These are phyloP conservation scores for Periophthalmus magnuspinnatus DNA, from an alignment of 2,797 vertebrate genomes.

Conservation along the genomic window DNA sequence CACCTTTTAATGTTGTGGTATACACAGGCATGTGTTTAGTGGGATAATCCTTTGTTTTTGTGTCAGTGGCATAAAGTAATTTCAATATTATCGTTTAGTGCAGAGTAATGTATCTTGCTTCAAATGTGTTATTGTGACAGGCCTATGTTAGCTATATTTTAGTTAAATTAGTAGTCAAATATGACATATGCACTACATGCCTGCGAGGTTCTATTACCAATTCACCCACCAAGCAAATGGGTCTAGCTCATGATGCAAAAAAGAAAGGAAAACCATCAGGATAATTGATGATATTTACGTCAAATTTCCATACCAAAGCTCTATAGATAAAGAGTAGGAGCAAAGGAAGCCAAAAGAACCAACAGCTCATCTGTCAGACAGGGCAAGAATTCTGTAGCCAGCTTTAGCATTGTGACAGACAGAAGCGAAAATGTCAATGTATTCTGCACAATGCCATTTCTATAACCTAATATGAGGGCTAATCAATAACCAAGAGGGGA, in stretches of 20 bases:
- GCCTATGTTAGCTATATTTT: no score
- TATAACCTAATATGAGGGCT: conserved; percentile 2
- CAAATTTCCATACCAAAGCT: conserved; percentile 3
- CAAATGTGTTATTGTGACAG: no score
- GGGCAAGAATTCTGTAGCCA: not conserved
- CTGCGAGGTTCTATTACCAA: not conserved
- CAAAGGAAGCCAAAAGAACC: not conserved
- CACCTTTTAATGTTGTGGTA: no score
- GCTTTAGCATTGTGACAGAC: not conserved
- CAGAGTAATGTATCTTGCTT: no score
- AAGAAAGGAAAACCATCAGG: not conserved
- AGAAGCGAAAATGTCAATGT: conserved; percentile 4
- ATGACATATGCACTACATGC: not conserved
- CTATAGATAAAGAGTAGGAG: not conserved
- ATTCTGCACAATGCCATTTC: not conserved
- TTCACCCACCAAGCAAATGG: not conserved
- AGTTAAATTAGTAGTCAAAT: not conserved
- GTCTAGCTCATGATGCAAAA: not conserved
- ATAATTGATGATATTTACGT: conserved; percentile 13
- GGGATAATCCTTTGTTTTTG: no score
- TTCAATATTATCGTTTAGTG: no score
- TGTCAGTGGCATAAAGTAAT: no score
- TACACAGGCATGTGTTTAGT: no score
- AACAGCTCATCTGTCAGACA: not conserved
- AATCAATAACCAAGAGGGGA: conserved; percentile 6